These are phyloP conservation scores for Euura saliciscinereae DNA, from an alignment of 1,140 invertebrate genomes.

Conservation along the genomic window DNA sequence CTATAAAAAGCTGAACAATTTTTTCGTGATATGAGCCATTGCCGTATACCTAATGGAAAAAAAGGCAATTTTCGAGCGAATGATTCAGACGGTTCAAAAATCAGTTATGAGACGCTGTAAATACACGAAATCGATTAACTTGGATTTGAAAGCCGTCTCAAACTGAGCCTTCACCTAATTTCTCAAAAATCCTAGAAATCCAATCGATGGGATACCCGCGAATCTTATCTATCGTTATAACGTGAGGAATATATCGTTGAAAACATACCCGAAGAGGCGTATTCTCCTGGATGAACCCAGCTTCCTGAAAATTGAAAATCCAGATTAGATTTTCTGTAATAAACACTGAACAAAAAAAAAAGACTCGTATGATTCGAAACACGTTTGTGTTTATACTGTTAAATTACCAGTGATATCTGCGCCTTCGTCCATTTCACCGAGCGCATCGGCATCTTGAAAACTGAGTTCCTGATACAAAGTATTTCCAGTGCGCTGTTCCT, in stretches of 20 bases:
- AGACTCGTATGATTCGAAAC: too few species aligned
- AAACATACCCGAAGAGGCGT: slow-evolving; percentile 93
- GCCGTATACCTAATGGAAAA: not conserved
- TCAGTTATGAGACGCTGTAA: too few species aligned
- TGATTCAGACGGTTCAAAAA: too few species aligned
- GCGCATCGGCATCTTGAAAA: slow-evolving; percentile 82
- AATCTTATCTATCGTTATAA: too few species aligned
- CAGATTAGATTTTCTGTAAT: slow-evolving; percentile 16
- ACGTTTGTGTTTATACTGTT: not conserved
- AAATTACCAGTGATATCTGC: slow-evolving; percentile 85
- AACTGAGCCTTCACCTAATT: too few species aligned
- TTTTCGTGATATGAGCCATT: not conserved
- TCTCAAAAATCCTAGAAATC: too few species aligned
- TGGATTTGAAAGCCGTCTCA: too few species aligned
- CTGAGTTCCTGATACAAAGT: slow-evolving; percentile 92
- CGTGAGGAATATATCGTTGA: slow-evolving; percentile 6
- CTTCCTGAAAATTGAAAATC: slow-evolving; percentile 71
- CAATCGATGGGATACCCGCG: too few species aligned
- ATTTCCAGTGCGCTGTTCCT: slow-evolving; percentile 87
- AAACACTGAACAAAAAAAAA: not conserved
- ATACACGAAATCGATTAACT: too few species aligned
- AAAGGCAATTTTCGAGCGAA: too few species aligned
- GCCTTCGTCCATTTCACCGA: slow-evolving; percentile 83
- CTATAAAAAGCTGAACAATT: not conserved
- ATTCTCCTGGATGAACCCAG: slow-evolving; percentile 98